Conservation (phyloP, 2,888 invertebrate genomes). For the Agonopterix heracliana region DNA sequence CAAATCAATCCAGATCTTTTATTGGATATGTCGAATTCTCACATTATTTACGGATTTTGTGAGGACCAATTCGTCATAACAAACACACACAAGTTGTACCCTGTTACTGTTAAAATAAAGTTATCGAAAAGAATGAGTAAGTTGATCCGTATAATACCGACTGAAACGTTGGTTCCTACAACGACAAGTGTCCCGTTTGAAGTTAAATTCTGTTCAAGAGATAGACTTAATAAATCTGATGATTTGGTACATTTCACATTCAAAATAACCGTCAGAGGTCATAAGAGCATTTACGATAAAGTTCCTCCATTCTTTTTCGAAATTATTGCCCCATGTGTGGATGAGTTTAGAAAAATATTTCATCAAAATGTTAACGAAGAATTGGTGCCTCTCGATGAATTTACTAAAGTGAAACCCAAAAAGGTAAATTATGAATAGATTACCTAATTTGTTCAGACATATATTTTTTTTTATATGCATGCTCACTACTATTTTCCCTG, state of each 20-base stretch:
- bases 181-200: slow-evolving; percentile 21
- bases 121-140: slow-evolving; percentile 23
- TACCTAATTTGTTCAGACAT: no score
- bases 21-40: slow-evolving; percentile 26
- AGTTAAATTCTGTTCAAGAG: slow-evolving; percentile 21
- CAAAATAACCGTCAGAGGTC: slow-evolving; percentile 26
- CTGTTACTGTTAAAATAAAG: slow-evolving; percentile 24
- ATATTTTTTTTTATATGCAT: no score
- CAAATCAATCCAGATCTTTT: slow-evolving; percentile 11
- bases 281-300: slow-evolving; percentile 17
- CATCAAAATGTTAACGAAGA: no score
- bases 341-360: no score
- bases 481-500: no score
- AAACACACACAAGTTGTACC: slow-evolving; percentile 24
- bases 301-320: no score
- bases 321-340: no score
- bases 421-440: no score
- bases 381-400: no score
- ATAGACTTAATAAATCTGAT: slow-evolving; percentile 4
- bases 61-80: slow-evolving; percentile 23
- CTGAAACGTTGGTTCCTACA: slow-evolving; percentile 18
- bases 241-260: slow-evolving; percentile 28
- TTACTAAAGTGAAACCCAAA: no score
- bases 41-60: slow-evolving; percentile 23
- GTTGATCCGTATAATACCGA: slow-evolving; percentile 26